Evolutionary conservation across 2,113 vertebrate species (phyloP), one percentile per base, ranked within the genome.

Genomic region (Misgurnus anguillicaudatus): DNA sequence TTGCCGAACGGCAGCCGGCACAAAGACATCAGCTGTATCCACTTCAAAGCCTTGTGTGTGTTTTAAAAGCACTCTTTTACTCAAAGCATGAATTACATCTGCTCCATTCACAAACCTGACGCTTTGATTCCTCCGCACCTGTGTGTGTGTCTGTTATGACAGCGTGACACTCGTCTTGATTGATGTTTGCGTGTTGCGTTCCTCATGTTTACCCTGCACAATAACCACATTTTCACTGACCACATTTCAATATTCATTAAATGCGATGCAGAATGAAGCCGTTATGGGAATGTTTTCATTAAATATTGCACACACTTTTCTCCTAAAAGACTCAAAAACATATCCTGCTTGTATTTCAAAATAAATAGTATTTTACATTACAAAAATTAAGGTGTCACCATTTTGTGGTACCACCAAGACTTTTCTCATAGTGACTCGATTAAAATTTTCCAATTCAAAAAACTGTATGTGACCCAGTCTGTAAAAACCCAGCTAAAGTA

Each of bases 11-110:
- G 5, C 53, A 57, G 14, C 13, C 24, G 65, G 62, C 74, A 84
- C 75, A 84, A 84, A 84, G 75, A 64, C 51, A 68, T 84, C 82
- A 84, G 75, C 82, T 84, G 82, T 78, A 84, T 78, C 75, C 82
- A 81, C 82, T 84, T 84, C 82, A 84, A 78, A 84, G 68, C 48
- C 21, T 14, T 6, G 36, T 76, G 72, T 57, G 74, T 74, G 24
- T 79, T 83, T 80, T 84, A 78, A 84, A 83, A 84, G 82, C 77
- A 75, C 82, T 84, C 55, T 70, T 71, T 77, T 61, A 64, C 68
- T 74, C 75, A 78, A 71, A 38, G 79, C 47, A 76, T 80, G 69
- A 84, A 84, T 84, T 84, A 80, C 82, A 81, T 79, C 82, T 78
- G 78, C 61, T 71, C 78, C 75, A 81, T 84, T 84, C 82, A 84